Conservation (phyloP, 2,113 vertebrate genomes). For the Amphiprion percula region DNA sequence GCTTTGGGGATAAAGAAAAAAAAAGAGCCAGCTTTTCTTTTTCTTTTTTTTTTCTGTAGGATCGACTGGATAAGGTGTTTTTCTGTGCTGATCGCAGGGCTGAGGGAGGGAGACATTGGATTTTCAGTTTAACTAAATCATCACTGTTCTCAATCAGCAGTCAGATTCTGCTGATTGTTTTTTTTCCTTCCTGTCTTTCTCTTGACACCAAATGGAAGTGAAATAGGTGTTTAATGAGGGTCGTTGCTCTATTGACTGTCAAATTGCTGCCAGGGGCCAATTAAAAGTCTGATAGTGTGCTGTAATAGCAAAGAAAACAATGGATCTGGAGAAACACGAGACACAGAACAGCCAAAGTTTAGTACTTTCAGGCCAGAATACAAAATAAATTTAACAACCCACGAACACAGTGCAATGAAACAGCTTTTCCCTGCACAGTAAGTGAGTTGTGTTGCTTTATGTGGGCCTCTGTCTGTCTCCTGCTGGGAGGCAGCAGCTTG, state of each 20-base stretch:
- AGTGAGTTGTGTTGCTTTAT: not conserved
- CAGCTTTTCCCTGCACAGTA: not conserved
- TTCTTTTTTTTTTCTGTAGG: conserved; percentile 58
- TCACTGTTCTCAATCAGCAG: conserved; percentile 81
- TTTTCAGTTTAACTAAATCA: conserved; percentile 84
- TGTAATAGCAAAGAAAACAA: conserved; percentile 37
- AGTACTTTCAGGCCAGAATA: not conserved
- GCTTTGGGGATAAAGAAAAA: conserved; percentile 81
- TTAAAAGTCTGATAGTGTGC: conserved; percentile 61
- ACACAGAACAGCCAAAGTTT: conserved; percentile 20
- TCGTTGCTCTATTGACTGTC: conserved; percentile 68
- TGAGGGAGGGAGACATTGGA: conserved; percentile 81
- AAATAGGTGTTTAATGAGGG: conserved; percentile 75
- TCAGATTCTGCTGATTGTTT: conserved; percentile 73
- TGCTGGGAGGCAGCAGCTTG: conserved; percentile 66
- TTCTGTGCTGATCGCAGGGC: conserved; percentile 84
- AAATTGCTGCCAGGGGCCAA: conserved; percentile 67
- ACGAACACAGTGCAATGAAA: not conserved
- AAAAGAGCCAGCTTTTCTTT: conserved; percentile 77
- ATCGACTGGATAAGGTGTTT: conserved; percentile 87
- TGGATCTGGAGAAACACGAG: conserved; percentile 16
- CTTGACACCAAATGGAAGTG: conserved; percentile 58
- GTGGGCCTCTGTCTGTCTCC: conserved; percentile 36
- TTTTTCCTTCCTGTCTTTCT: conserved; percentile 25
- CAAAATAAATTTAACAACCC: not conserved